phyloP scores from a whole-genome alignment of 2,888 invertebrate species.

The Lithophane ornitopus region DNA sequence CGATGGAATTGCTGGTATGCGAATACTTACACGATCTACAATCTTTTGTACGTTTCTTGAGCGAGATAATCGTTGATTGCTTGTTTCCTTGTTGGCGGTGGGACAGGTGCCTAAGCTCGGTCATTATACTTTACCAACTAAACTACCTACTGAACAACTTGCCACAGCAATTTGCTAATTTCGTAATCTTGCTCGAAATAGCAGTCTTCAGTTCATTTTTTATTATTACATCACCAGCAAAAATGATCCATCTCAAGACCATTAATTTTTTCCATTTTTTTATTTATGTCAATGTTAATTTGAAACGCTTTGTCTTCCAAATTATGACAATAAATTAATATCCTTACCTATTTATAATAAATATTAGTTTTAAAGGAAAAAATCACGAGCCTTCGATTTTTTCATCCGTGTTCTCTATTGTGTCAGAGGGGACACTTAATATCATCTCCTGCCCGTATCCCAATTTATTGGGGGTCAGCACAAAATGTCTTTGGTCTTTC shows the following conservation, averaged over 20 bases:
- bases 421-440: neutral
- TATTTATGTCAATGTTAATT: constrained; percentile 30
- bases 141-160: neutral
- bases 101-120: neutral
- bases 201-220: neutral
- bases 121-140: neutral
- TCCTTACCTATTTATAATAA: constrained; percentile 22
- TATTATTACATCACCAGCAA: neutral
- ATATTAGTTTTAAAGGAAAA: constrained; percentile 18
- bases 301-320: constrained; percentile 74
- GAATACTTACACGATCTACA: too few species aligned
- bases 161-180: too few species aligned
- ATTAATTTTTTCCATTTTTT: neutral
- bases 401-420: neutral
- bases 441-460: too few species aligned
- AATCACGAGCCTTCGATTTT: neutral
- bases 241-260: neutral
- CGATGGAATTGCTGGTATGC: too few species aligned
- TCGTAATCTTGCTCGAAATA: neutral
- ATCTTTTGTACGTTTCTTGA: too few species aligned
- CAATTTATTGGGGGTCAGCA: too few species aligned
- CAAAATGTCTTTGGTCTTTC: neutral
- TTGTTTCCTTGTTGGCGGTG: neutral
- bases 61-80: too few species aligned
- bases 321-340: constrained; percentile 74